These are phyloP conservation scores for Pyxicephalus adspersus DNA, from an alignment of 2,113 vertebrate species.

Conservation along the genomic window DNA sequence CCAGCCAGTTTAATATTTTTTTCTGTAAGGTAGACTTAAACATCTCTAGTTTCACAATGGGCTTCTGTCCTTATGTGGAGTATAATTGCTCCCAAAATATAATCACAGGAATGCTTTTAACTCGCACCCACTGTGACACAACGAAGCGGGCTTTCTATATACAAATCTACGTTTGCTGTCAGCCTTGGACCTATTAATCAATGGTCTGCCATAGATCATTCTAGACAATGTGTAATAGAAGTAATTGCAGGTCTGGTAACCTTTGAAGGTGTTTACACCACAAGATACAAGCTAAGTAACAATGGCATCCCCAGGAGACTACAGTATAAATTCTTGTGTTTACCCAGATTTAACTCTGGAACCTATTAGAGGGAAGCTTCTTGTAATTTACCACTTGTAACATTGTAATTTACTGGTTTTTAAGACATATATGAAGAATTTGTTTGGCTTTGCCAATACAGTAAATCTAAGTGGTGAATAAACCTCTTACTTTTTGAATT, in stretches of 20 bases:
- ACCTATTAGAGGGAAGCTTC: too few relatives aligned
- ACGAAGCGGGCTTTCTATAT: constrained; percentile 18
- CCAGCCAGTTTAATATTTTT: background rate
- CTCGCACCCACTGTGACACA: constrained; percentile 1
- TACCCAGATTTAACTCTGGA: too few relatives aligned
- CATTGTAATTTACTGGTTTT: background rate
- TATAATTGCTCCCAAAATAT: constrained; percentile 36
- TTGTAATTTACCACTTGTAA: too few relatives aligned
- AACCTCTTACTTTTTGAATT: too few relatives aligned
- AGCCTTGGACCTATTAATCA: constrained; percentile 6
- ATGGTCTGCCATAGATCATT: background rate
- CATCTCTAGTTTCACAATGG: constrained; percentile 36
- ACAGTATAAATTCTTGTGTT: too few relatives aligned
- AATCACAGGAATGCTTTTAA: constrained; percentile 47
- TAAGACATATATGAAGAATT: background rate
- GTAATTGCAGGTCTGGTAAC: background rate
- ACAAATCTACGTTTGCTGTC: background rate
- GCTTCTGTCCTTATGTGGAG: background rate
- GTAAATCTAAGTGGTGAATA: too few relatives aligned
- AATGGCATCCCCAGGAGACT: too few relatives aligned
- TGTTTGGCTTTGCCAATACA: too few relatives aligned
- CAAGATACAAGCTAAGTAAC: background rate
- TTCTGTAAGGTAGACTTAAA: constrained; percentile 3
- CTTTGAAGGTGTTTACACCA: background rate
- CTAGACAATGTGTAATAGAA: constrained; percentile 26